A percentile compares a stretch with the other conserved stretches of the same genome.
phyloP scores from a whole-genome alignment of 35 echinoderm and acorn worm genomes.

The Holothuria glaberrima region DNA sequence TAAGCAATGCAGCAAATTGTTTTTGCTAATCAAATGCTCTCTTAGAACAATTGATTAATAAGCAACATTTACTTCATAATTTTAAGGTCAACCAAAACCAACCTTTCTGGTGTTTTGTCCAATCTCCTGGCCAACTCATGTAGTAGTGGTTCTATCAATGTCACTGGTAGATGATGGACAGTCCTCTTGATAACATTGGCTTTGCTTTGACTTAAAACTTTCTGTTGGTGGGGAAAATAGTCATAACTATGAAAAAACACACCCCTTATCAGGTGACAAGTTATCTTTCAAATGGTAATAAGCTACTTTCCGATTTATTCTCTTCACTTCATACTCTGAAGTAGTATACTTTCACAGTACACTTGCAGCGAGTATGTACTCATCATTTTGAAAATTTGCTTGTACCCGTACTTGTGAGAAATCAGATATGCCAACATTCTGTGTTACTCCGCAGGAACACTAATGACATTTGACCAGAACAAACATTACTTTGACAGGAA shows the following conservation, averaged over 20 bases:
- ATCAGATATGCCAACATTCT: too few species aligned
- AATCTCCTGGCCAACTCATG: conserved; percentile 80
- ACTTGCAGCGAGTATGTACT: too few species aligned
- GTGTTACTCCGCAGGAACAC: not conserved
- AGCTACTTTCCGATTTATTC: not conserved
- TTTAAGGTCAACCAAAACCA: not conserved
- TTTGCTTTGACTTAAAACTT: conserved; percentile 80
- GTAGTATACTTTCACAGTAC: not conserved
- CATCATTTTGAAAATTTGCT: too few species aligned
- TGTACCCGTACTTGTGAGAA: too few species aligned
- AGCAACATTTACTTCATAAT: too few species aligned
- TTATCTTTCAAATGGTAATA: not conserved
- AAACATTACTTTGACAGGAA: too few species aligned
- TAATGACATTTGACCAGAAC: not conserved
- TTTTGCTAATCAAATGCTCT: too few species aligned
- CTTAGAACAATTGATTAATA: too few species aligned
- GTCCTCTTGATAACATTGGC: conserved; percentile 68
- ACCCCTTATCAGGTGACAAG: not conserved
- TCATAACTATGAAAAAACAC: not conserved
- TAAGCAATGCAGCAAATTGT: too few species aligned
- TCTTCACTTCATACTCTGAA: not conserved
- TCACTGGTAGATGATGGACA: conserved; percentile 71
- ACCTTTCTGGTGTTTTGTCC: conserved; percentile 89
- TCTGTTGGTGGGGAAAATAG: conserved; percentile 43
- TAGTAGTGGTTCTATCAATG: conserved; percentile 69